Evolutionary conservation across 2,797 vertebrate genomes (phyloP).

Genomic region (Mastacembelus armatus): DNA sequence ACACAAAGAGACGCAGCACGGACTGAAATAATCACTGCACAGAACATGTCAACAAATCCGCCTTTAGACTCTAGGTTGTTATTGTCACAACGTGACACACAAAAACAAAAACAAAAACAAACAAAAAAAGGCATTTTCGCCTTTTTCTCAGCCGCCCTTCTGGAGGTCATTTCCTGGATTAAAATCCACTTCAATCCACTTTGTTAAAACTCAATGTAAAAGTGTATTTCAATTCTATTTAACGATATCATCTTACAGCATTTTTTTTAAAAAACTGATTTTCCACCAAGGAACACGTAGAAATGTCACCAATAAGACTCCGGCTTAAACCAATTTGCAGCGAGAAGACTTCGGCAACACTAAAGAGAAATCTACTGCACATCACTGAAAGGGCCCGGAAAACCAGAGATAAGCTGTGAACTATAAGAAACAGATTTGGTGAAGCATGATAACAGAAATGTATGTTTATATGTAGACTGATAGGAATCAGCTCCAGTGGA

Average conservation of each 20-base stretch:
- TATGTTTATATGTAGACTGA: conserved; percentile 6
- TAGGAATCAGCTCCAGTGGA: conserved; percentile 14
- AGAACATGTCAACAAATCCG: no score
- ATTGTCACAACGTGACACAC: no score
- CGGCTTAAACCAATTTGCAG: conserved; percentile 8
- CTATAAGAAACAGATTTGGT: background rate
- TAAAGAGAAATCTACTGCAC: background rate
- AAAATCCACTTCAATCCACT: background rate
- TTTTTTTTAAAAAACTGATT: conserved; percentile 29
- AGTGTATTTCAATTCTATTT: background rate
- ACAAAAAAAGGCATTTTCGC: no score
- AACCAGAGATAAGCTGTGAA: conserved; percentile 60
- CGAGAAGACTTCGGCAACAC: conserved; percentile 22
- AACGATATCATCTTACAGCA: background rate
- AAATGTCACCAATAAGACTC: background rate
- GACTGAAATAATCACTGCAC: conserved; percentile 84
- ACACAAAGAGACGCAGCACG: conserved; percentile 97
- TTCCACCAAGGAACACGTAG: conserved; percentile 3
- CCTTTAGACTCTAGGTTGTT: no score
- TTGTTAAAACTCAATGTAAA: background rate
- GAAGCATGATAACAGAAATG: background rate
- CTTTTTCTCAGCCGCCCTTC: background rate
- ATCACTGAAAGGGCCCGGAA: background rate
- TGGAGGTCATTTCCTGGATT: conserved; percentile 18
- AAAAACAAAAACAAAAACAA: no score